Evolutionary conservation across 2,888 invertebrate genomes (phyloP).

Genomic region (Pheosia tremula): DNA sequence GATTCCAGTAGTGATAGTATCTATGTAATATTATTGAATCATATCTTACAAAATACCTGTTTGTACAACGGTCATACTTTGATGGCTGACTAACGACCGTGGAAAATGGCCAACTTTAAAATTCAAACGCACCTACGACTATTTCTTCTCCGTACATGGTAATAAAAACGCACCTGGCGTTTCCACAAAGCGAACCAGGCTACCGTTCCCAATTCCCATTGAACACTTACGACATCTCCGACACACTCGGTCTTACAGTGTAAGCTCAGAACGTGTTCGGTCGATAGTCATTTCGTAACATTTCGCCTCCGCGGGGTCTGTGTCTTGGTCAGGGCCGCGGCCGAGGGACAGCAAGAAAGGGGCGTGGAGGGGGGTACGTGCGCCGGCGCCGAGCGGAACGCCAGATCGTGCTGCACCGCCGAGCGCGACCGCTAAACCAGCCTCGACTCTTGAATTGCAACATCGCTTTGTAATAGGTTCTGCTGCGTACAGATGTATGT

Average conservation of each 20-base stretch:
- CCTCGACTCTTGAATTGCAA: constrained; percentile 77
- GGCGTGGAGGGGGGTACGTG: constrained; percentile 47
- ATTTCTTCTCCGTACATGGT: constrained; percentile 2
- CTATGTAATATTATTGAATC: constrained; percentile 26
- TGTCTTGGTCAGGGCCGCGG: constrained; percentile 82
- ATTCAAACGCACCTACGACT: constrained; percentile 3
- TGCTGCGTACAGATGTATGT: constrained; percentile 16
- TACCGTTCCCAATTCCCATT: constrained; percentile 47
- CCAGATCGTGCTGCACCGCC: constrained; percentile 83
- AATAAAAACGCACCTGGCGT: constrained; percentile 25
- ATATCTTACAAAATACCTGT: constrained; percentile 16
- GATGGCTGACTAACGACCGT: background rate
- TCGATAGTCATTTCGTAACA: constrained; percentile 75
- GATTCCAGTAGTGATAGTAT: no score
- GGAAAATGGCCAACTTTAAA: constrained; percentile 2
- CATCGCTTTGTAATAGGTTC: constrained; percentile 65
- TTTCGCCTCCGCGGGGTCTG: constrained; percentile 69
- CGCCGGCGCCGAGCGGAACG: constrained; percentile 79
- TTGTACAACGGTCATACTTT: background rate
- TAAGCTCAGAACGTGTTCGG: constrained; percentile 59
- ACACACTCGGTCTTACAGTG: constrained; percentile 37
- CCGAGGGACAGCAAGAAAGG: constrained; percentile 47
- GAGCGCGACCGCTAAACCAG: constrained; percentile 80
- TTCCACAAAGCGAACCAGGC: constrained; percentile 33
- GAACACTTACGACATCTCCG: constrained; percentile 44